Conservation (phyloP, 2,888 invertebrate genomes). For the Luffia ferchaultella region DNA sequence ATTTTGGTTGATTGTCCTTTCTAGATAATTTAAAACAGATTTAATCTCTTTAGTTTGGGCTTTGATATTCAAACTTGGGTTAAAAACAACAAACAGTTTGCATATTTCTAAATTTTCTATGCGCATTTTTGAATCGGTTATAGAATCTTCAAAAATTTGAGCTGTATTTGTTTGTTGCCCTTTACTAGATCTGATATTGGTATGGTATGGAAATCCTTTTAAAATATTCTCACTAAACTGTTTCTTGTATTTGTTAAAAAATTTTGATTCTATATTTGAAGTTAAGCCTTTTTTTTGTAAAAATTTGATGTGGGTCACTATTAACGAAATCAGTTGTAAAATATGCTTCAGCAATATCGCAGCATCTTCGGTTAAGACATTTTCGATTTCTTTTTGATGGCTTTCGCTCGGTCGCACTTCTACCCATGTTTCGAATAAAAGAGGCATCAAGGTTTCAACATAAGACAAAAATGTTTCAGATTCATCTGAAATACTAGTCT, state of each 20-base stretch:
- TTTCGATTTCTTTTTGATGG: conserved; percentile 42
- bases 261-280: conserved; percentile 50
- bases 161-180: conserved; percentile 16
- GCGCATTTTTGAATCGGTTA: conserved; percentile 43
- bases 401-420: conserved; percentile 72
- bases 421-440: conserved; percentile 85
- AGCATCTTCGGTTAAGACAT: conserved; percentile 69
- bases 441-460: conserved; percentile 73
- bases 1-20: conserved; percentile 43
- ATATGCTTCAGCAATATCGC: conserved; percentile 69
- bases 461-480: conserved; percentile 67
- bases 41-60: conserved; percentile 36
- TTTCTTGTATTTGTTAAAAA: conserved; percentile 58
- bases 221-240: conserved; percentile 66
- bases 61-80: conserved; percentile 41
- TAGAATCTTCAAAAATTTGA: conserved; percentile 29
- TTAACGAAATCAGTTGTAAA: conserved; percentile 67
- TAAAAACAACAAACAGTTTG: conserved; percentile 52
- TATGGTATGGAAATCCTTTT: conserved; percentile 65
- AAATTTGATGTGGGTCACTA: conserved; percentile 56
- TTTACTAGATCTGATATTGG: conserved; percentile 37
- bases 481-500: conserved; percentile 35
- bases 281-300: conserved; percentile 34
- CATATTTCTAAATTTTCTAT: conserved; percentile 45
- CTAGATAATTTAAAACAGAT: conserved; percentile 55